A percentile compares a stretch with the other conserved stretches of the same genome.
Evolutionary conservation across 2,888 invertebrate species (phyloP).

Genomic region (Plagodis dolabraria): DNA sequence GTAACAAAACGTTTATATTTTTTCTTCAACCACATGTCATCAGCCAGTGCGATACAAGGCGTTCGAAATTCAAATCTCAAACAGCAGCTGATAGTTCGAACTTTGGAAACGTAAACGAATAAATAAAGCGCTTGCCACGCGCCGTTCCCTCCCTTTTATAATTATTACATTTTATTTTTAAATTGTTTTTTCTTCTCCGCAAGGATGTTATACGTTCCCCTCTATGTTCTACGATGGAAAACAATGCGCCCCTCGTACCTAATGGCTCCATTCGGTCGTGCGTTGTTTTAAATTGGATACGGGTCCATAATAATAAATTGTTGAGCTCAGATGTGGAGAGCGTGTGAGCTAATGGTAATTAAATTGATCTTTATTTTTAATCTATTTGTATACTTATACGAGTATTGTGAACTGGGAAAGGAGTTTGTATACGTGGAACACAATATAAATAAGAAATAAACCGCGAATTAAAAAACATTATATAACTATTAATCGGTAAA

Average conservation of each 20-base stretch:
- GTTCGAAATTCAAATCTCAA: constrained; percentile 60
- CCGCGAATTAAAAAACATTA: too few relatives aligned
- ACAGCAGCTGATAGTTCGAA: constrained; percentile 74
- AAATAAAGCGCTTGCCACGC: constrained; percentile 81
- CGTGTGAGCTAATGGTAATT: constrained; percentile 80
- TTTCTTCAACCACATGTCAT: constrained; percentile 65
- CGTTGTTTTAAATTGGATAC: constrained; percentile 85
- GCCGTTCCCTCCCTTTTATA: constrained; percentile 79
- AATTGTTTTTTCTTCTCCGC: constrained; percentile 81
- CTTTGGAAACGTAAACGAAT: constrained; percentile 48
- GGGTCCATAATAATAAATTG: constrained; percentile 84
- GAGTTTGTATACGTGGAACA: not conserved
- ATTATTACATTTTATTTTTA: constrained; percentile 85
- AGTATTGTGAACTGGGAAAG: constrained; percentile 24
- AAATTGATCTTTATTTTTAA: constrained; percentile 75
- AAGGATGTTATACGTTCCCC: constrained; percentile 69
- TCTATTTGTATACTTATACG: constrained; percentile 51
- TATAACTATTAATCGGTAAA: too few relatives aligned
- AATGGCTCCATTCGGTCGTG: constrained; percentile 75
- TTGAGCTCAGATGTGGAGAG: constrained; percentile 74
- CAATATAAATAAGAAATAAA: too few relatives aligned
- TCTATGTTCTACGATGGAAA: constrained; percentile 72
- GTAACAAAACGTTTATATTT: constrained; percentile 39
- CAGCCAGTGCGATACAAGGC: constrained; percentile 49
- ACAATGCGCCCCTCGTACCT: constrained; percentile 75